Conservation (phyloP, 2,888 invertebrate genomes). For the Leucophora obtusa region DNA sequence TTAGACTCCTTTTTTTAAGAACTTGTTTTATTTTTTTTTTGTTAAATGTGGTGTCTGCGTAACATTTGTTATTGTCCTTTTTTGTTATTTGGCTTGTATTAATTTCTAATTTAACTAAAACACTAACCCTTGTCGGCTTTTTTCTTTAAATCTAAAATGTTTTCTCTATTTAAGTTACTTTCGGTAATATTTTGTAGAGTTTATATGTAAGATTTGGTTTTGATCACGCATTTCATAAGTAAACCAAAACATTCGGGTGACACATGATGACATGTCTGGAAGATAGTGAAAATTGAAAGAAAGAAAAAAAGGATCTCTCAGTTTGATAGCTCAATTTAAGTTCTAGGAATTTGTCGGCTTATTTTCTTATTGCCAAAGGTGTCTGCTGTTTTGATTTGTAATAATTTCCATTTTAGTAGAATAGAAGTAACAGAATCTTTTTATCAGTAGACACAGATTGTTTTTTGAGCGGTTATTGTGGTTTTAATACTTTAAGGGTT, state of each 20-base stretch:
- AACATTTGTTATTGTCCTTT: conserved; percentile 24
- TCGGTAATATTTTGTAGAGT: conserved; percentile 18
- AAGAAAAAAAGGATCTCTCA: conserved; percentile 24
- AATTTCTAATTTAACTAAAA: conserved; percentile 40
- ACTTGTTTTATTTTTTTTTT: conserved; percentile 15
- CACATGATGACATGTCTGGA: conserved; percentile 56
- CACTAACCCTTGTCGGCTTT: conserved; percentile 35
- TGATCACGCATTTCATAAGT: conserved; percentile 52
- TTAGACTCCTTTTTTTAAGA: not conserved
- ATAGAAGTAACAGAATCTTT: conserved; percentile 16
- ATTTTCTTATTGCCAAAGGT: conserved; percentile 44
- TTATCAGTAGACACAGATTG: conserved; percentile 53
- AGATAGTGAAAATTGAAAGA: conserved; percentile 30
- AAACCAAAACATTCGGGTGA: conserved; percentile 42
- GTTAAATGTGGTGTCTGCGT: conserved; percentile 15
- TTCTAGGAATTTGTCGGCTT: conserved; percentile 69
- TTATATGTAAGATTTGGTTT: conserved; percentile 54
- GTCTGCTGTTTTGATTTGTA: conserved; percentile 63
- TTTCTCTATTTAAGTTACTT: not conserved
- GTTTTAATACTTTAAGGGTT: conserved; percentile 66
- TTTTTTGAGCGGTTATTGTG: conserved; percentile 68
- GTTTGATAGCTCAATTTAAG: conserved; percentile 71
- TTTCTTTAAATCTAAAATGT: conserved; percentile 9
- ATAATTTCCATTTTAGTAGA: conserved; percentile 57
- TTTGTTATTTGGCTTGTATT: conserved; percentile 38